Evolutionary conservation across 2,888 invertebrate genomes (phyloP), one percentile per base, ranked within the genome.

Genomic region (Drosophila subquinaria): DNA sequence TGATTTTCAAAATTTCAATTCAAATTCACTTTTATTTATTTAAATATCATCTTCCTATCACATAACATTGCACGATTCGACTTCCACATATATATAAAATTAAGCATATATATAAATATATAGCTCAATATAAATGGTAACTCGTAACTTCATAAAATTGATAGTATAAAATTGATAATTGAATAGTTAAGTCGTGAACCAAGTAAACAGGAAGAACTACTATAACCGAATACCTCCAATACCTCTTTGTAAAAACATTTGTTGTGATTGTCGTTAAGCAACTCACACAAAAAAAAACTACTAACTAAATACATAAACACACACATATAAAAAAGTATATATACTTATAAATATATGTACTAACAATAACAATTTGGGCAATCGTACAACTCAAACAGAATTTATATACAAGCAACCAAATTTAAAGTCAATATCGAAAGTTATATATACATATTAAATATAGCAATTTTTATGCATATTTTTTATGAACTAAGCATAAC

Each of bases 161-260:
- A 67, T 76, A 63, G 51, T 50, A 42, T 75, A 67, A 64, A 23
- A 23, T 23, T 23, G 23, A 23, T 23, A 30, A 17, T 42, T 52
- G 48, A 64, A 65, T 62, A 47, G 45, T 67, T 76, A 89, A 89
- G 90, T 69, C 80, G 83, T 88, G 90, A 83, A 91, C 81, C 73
- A 89, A 90, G 82, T 80, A 78, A 90, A 80, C 82, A 88, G 89
- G 84, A 87, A 86, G 76, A 90, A 88, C 73, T 91, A 88, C 92
- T 91, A 92, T 92, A 91, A 92, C 91, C 92, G 90, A 91, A 91
- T 92, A 92, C 92, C 92, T 92, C 92, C 89, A 89, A 89, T 91
- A 91, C 92, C 92, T 92, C 90, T 89, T 64, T 78, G 70, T 82
- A 89, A 85, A 83, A 77, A 79, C 59, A 72, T 51, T 78, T 88